Conservation (phyloP, 2,888 invertebrate genomes). For the Anagyrus pseudococci region DNA sequence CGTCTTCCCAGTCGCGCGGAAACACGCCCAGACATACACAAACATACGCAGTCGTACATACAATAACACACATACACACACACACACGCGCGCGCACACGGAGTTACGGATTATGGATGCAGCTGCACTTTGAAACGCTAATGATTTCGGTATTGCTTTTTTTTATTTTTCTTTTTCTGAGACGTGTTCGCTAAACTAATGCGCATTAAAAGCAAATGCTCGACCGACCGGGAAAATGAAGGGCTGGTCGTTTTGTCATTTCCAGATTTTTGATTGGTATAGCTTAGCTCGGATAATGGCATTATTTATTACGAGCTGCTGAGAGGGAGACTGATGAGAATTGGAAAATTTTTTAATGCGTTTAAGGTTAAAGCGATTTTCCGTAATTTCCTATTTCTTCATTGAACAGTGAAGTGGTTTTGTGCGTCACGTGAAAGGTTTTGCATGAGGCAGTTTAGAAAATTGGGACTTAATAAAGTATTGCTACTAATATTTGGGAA, state of each 20-base stretch:
- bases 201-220: neutral
- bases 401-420: neutral
- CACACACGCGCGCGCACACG: neutral
- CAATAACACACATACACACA: conserved; percentile 5
- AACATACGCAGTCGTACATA: conserved; percentile 10
- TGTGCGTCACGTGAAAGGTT: too few relatives aligned
- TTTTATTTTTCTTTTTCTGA: conserved; percentile 11
- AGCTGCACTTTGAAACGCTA: conserved; percentile 20
- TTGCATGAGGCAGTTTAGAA: too few relatives aligned
- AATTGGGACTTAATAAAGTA: too few relatives aligned
- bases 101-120: conserved; percentile 5
- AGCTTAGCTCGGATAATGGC: conserved; percentile 19
- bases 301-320: conserved; percentile 18
- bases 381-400: conserved; percentile 1
- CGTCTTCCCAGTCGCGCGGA: too few relatives aligned
- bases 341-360: conserved; percentile 6
- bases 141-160: conserved; percentile 25
- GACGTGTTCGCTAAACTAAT: conserved; percentile 19
- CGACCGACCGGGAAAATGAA: too few relatives aligned
- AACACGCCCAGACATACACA: conserved; percentile 4
- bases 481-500: too few relatives aligned
- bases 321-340: conserved; percentile 5
- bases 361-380: neutral
- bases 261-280: conserved; percentile 23
- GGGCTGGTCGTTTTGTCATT: neutral